Evolutionary conservation across 1,140 invertebrate genomes (phyloP).

Genomic region (Adelges cooleyi): DNA sequence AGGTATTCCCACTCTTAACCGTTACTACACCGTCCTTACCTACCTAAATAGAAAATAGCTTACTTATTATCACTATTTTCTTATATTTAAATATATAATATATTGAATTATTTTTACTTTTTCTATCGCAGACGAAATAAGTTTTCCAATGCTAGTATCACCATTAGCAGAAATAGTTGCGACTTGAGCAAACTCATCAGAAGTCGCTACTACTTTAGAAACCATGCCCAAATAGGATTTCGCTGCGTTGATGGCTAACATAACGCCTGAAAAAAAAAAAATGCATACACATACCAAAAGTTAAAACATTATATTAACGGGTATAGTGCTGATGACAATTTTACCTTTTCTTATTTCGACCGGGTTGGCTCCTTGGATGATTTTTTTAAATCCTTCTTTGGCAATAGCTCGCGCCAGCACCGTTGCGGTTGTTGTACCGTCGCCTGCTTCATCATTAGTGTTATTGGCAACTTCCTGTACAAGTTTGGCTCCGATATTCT

Average conservation of each 20-base stretch:
- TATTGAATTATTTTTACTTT: conserved; percentile 44
- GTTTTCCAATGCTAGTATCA: conserved; percentile 76
- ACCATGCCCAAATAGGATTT: conserved; percentile 79
- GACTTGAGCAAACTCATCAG: conserved; percentile 99
- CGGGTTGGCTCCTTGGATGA: conserved; percentile 96
- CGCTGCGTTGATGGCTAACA: conserved; percentile 88
- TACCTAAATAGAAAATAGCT: conserved; percentile 41
- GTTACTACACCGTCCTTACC: conserved; percentile 98
- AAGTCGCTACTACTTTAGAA: conserved; percentile 90
- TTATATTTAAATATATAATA: neutral
- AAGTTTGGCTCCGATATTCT: conserved; percentile 98
- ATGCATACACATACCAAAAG: no score
- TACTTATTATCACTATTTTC: neutral
- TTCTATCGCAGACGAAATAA: conserved; percentile 98
- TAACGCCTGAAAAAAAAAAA: conserved; percentile 66
- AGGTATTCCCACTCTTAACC: conserved; percentile 99
- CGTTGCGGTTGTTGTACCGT: conserved; percentile 98
- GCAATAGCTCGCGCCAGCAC: conserved; percentile 93
- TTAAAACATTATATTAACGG: no score
- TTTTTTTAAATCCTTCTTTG: conserved; percentile 98
- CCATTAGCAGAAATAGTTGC: conserved; percentile 99
- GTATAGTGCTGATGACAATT: neutral
- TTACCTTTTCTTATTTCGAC: conserved; percentile 87
- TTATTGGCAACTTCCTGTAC: conserved; percentile 99
- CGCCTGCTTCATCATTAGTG: conserved; percentile 99